Base-by-base conservation (phyloP, 2,888 invertebrate genomes). In the Cerastis leucographa region DNA sequence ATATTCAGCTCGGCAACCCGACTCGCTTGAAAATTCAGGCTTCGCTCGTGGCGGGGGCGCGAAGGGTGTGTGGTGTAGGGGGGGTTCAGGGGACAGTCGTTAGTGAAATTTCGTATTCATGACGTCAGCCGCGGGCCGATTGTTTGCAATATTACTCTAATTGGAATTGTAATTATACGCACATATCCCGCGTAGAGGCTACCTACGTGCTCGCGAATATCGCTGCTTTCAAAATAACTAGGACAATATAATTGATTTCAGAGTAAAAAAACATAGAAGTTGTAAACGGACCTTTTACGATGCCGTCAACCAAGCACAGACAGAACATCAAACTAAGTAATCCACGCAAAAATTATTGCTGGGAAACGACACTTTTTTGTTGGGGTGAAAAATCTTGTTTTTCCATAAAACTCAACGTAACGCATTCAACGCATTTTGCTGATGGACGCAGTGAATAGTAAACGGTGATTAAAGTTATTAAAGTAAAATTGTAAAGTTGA, bases 81-180 rank as follows among this genome's bases (percentile, higher is more conserved):
- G 84, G 87, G 73, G 83, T 85, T 86, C 83, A 87, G 89, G 83
- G 91, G 92, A 88, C 90, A 93, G 94, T 96, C 96, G 96, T 96
- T 96, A 96, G 96, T 94, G 96, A 95, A 94, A 96, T 96, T 96
- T 95, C 94, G 96, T 96, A 96, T 96, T 96, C 96, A 96, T 96
- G 95, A 95, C 96, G 95, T 94, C 94, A 94, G 93, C 94, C 95
- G 85, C 93, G 91, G 94, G 95, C 94, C 96, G 95, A 96, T 96
- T 96, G 96, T 96, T 96, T 96, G 96, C 96, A 95, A 96, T 96
- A 96, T 96, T 96, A 96, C 94, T 95, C 95, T 96, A 96, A 96
- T 96, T 96, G 96, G 93, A 94, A 96, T 96, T 96, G 96, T 95
- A 96, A 96, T 94, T 95, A 95, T 94, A 92, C 89, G 93, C 93